These are phyloP conservation scores for Oxyura jamaicensis DNA, from an alignment of 2,113 vertebrate species.

Conservation along the genomic window DNA sequence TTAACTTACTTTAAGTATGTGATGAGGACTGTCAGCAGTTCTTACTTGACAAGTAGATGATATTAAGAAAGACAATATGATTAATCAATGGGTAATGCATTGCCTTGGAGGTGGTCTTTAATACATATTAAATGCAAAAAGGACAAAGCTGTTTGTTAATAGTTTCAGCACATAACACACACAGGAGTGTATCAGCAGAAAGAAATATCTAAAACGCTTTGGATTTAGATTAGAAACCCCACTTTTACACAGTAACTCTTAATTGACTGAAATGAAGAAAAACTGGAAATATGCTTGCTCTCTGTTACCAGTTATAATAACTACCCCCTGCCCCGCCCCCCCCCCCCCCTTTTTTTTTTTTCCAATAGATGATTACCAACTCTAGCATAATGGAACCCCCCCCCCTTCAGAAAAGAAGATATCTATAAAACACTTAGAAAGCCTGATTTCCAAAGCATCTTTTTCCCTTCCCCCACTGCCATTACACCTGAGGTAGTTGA, in stretches of 20 bases:
- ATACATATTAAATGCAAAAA: constrained; percentile 4
- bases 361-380: neutral
- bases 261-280: neutral
- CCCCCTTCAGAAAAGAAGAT: neutral
- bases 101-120: neutral
- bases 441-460: neutral
- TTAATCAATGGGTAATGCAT: neutral
- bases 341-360: neutral
- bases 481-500: neutral
- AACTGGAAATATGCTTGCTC: neutral
- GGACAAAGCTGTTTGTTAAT: neutral
- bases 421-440: neutral
- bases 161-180: neutral
- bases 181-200: neutral
- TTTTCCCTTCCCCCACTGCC: neutral
- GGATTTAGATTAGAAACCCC: constrained; percentile 20
- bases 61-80: neutral
- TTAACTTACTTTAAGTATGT: neutral
- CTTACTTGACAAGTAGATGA: neutral
- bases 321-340: neutral
- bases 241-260: neutral
- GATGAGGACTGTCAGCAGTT: neutral
- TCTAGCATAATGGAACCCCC: neutral
- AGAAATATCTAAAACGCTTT: neutral
- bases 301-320: neutral